Evolutionary conservation across 2,797 vertebrate genomes (phyloP).

Genomic region (Oophaga sylvatica): DNA sequence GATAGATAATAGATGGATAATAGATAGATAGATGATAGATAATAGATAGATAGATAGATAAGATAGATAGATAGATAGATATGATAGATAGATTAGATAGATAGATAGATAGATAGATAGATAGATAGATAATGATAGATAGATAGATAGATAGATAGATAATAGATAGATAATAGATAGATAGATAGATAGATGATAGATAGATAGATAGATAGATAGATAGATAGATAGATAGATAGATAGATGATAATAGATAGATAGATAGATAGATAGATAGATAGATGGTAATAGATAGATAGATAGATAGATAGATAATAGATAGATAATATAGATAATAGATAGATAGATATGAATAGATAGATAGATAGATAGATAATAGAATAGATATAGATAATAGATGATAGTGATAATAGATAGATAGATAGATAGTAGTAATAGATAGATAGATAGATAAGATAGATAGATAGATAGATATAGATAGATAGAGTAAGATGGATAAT

Average conservation of each 20-base stretch:
- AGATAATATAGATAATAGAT: background rate
- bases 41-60: slow-evolving; percentile 4
- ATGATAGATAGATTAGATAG: background rate
- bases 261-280: no score
- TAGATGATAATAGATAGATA: background rate
- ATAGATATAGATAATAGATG: background rate
- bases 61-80: background rate
- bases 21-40: no score
- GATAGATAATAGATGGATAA: background rate
- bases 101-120: slow-evolving; percentile 6
- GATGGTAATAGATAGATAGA: slow-evolving; percentile 1
- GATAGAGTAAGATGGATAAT: no score
- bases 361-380: background rate
- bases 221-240: slow-evolving; percentile 5
- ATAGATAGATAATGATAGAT: background rate
- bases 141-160: slow-evolving; percentile 6
- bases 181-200: no score
- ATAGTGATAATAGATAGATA: slow-evolving; percentile 1
- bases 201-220: slow-evolving; percentile 1
- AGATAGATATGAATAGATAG: background rate
- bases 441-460: background rate
- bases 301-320: background rate
- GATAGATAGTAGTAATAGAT: slow-evolving; percentile 8
- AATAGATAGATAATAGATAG: background rate
- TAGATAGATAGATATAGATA: slow-evolving; percentile 9